A percentile compares a stretch with the other conserved stretches of the same genome.
phyloP scores from a whole-genome alignment of 2,888 invertebrate species.

The Ceriagrion tenellum region DNA sequence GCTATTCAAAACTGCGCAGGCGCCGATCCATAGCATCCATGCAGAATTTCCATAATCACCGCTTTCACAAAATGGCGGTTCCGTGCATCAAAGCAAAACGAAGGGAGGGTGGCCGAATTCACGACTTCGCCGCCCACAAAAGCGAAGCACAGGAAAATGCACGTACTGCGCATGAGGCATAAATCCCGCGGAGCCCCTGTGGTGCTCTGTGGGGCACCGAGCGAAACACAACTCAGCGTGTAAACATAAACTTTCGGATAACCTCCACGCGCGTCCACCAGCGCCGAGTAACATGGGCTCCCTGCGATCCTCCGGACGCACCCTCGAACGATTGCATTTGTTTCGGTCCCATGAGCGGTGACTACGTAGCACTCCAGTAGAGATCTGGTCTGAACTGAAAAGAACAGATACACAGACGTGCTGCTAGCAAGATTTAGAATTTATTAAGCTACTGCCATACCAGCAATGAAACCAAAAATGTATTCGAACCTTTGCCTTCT shows the following conservation, averaged over 20 bases:
- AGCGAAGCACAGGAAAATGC: background rate
- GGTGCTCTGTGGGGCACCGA: background rate
- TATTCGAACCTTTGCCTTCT: no score
- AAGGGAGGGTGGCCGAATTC: background rate
- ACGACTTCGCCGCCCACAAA: background rate
- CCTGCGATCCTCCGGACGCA: background rate
- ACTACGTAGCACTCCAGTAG: no score
- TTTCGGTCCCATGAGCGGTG: background rate
- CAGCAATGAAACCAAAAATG: no score
- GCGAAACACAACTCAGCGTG: background rate
- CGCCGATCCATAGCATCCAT: background rate
- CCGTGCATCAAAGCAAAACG: background rate
- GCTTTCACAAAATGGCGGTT: background rate
- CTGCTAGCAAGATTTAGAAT: no score
- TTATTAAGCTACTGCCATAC: no score
- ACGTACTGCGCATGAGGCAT: background rate
- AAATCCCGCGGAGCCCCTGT: background rate
- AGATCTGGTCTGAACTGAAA: no score
- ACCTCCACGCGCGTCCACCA: background rate
- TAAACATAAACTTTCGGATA: background rate
- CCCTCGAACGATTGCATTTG: background rate
- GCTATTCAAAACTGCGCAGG: background rate
- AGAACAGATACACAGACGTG: no score
- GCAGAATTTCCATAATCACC: constrained; percentile 1
- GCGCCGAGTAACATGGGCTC: background rate